Conservation (phyloP, 2,888 invertebrate species). For the Eupithecia tripunctaria region DNA sequence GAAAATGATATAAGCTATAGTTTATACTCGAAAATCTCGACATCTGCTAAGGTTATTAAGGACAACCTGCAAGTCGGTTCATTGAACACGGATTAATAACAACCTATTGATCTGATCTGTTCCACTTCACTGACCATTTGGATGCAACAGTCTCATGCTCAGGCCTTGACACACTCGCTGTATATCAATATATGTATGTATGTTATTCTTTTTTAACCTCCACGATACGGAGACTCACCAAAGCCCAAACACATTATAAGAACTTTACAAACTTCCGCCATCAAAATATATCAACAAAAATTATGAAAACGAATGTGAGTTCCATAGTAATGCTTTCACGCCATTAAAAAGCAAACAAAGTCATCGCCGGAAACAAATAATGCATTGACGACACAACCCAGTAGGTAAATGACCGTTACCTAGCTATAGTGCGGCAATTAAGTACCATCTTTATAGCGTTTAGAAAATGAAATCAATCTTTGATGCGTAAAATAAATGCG, state of each 20-base stretch:
- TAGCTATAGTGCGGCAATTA: constrained; percentile 17
- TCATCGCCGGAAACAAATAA: neutral
- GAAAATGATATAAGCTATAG: too few relatives aligned
- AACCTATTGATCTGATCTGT: neutral
- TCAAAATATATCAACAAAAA: neutral
- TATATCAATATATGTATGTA: neutral
- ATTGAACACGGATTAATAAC: constrained; percentile 1
- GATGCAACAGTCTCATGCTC: neutral
- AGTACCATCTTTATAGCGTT: constrained; percentile 19
- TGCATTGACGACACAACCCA: neutral
- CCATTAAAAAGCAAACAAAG: neutral
- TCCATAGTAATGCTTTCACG: neutral
- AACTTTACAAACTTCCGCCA: neutral
- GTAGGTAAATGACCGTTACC: constrained; percentile 12
- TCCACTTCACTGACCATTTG: neutral
- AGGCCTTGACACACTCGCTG: neutral
- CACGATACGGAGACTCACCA: too few relatives aligned
- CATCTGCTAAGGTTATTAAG: neutral
- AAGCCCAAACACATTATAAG: too few relatives aligned
- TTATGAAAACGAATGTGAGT: neutral
- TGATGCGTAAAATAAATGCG: constrained; percentile 39
- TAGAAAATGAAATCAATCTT: constrained; percentile 39
- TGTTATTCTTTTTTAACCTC: neutral
- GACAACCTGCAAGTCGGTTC: neutral
- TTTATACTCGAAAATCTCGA: too few relatives aligned